Percentiles rank a stretch among this genome's conserved stretches.
Evolutionary conservation across 2,797 vertebrate genomes (phyloP).

Genomic region (Numenius phaeopus): DNA sequence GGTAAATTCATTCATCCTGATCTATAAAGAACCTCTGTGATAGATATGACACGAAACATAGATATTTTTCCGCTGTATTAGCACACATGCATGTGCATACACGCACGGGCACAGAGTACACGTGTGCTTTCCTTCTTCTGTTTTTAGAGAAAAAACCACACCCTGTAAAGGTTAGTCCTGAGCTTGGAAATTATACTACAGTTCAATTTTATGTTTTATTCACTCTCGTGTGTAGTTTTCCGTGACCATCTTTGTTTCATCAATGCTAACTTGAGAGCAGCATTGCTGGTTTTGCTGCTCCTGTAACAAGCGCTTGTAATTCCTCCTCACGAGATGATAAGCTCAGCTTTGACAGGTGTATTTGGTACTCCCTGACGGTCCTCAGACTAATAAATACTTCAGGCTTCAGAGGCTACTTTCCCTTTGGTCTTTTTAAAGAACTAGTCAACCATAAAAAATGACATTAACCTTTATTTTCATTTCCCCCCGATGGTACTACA

Average conservation of each 20-base stretch:
- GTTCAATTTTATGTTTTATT: neutral
- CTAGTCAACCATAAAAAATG: constrained; percentile 60
- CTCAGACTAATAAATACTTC: constrained; percentile 60
- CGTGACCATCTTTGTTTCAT: neutral
- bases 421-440: constrained; percentile 52
- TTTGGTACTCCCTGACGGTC: constrained; percentile 6
- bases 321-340: neutral
- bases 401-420: constrained; percentile 31
- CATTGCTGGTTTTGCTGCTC: neutral
- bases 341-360: constrained; percentile 5
- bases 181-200: neutral
- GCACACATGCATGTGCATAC: accelerated
- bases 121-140: neutral
- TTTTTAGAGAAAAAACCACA: neutral
- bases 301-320: neutral
- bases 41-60: neutral
- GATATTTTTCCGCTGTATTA: neutral
- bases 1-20: neutral
- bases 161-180: neutral
- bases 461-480: constrained; percentile 76
- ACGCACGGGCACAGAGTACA: neutral
- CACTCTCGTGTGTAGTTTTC: neutral
- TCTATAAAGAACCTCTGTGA: neutral
- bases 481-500: neutral
- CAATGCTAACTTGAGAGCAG: neutral